Conservation (phyloP, 2,113 vertebrate genomes). For the Mustela nigripes region DNA sequence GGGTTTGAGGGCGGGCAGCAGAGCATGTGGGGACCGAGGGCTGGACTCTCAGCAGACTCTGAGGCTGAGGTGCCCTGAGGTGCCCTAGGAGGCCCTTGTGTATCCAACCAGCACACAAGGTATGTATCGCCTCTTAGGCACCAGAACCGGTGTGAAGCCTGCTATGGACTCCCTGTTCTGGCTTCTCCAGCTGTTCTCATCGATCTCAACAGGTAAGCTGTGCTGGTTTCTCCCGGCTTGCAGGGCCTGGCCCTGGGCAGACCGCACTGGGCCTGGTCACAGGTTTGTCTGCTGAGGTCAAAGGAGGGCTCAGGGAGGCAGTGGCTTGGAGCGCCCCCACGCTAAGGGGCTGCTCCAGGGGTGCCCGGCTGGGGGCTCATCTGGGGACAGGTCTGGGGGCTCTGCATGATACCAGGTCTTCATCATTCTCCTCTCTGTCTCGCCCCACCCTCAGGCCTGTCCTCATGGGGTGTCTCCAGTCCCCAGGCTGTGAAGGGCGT, state of each 20-base stretch:
- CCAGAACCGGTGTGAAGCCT: background rate
- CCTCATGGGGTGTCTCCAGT: conserved; percentile 79
- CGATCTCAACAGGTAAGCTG: conserved; percentile 47
- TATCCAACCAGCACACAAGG: background rate
- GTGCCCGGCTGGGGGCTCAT: background rate
- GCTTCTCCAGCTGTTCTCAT: conserved; percentile 38
- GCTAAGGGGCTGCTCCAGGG: background rate
- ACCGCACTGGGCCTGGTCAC: background rate
- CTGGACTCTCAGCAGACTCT: background rate
- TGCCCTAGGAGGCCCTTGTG: background rate
- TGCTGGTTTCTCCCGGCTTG: fast-evolving
- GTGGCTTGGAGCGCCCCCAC: background rate
- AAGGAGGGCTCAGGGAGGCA: background rate
- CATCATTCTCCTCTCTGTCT: background rate
- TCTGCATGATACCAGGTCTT: background rate
- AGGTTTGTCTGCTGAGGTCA: background rate
- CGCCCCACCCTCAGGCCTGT: conserved; percentile 53
- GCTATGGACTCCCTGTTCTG: conserved; percentile 54
- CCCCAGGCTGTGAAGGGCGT: background rate
- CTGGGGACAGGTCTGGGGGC: background rate
- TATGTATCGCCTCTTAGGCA: background rate
- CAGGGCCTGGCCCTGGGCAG: background rate
- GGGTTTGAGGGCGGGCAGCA: background rate
- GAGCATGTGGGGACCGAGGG: background rate
- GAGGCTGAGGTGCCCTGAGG: background rate